Evolutionary conservation across 2,797 vertebrate species (phyloP).

Genomic region (Sebastolobus alascanus): DNA sequence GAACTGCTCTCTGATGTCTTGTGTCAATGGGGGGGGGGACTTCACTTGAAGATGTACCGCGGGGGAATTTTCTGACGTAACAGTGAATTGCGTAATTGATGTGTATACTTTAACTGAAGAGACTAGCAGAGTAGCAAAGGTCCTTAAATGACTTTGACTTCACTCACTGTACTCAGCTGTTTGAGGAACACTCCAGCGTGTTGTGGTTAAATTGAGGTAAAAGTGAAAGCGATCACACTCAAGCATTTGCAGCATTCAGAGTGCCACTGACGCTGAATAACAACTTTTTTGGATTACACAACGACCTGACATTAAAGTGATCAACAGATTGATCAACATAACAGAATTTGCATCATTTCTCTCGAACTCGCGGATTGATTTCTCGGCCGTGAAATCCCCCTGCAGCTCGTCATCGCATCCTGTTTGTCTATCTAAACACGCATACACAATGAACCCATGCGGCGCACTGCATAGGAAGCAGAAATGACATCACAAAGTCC

Average conservation of each 20-base stretch:
- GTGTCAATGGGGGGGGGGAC: slow-evolving; percentile 16
- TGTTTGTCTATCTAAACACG: slow-evolving; percentile 38
- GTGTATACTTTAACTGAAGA: not conserved
- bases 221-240: slow-evolving; percentile 12
- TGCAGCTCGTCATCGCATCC: slow-evolving; percentile 39
- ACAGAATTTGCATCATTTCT: slow-evolving; percentile 16
- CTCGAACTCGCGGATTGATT: slow-evolving; percentile 18
- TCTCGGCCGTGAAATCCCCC: slow-evolving; percentile 26
- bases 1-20: slow-evolving; percentile 54
- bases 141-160: not conserved
- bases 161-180: not conserved
- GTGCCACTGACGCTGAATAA: not conserved
- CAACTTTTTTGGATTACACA: not conserved
- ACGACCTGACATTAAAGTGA: fast-evolving
- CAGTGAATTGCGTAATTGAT: slow-evolving; percentile 1
- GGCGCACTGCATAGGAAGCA: not conserved
- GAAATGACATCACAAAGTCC: slow-evolving; percentile 52
- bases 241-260: not conserved
- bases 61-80: slow-evolving; percentile 22
- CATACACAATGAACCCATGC: not conserved
- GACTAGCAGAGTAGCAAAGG: not conserved
- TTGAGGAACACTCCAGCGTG: not conserved
- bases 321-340: not conserved
- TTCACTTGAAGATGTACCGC: slow-evolving; percentile 11
- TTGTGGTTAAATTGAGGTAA: slow-evolving; percentile 13